A percentile compares a stretch with the other conserved stretches of the same genome.
Evolutionary conservation across 2,797 vertebrate genomes (phyloP).

Genomic region (Erithacus rubecula): DNA sequence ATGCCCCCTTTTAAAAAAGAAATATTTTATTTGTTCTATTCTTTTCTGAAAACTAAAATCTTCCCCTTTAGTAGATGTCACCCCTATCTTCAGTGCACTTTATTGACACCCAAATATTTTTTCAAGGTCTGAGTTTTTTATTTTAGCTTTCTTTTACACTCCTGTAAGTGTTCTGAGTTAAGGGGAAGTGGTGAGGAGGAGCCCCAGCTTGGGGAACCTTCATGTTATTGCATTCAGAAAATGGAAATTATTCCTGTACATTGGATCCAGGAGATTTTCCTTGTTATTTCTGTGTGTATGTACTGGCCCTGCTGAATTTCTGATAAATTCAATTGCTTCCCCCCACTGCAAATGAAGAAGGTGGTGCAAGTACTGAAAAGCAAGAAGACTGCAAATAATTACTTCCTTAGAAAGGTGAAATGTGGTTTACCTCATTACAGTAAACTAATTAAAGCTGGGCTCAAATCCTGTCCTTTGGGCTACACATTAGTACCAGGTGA

Average conservation of each 20-base stretch:
- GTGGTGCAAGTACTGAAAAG: background rate
- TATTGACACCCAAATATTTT: background rate
- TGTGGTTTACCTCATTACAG: conserved; percentile 26
- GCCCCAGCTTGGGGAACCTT: background rate
- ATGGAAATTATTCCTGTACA: background rate
- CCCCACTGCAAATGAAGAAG: background rate
- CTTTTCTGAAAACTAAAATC: background rate
- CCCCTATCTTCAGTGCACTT: background rate
- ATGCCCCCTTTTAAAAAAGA: background rate
- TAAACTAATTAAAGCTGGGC: conserved; percentile 49
- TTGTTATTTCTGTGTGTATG: accelerated
- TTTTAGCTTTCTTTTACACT: background rate
- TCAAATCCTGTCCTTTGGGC: conserved; percentile 31
- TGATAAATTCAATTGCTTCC: background rate
- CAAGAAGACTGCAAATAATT: conserved; percentile 13
- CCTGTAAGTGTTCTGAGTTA: background rate
- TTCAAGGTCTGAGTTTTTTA: background rate
- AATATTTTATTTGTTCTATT: background rate
- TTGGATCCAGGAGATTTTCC: background rate
- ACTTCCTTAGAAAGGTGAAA: conserved; percentile 43
- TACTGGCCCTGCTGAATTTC: background rate
- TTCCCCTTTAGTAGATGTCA: background rate
- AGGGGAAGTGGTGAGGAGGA: background rate
- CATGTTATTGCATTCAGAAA: background rate
- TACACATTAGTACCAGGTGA: background rate